Conservation (phyloP, 2,888 invertebrate species). For the Hydriomena furcata region DNA sequence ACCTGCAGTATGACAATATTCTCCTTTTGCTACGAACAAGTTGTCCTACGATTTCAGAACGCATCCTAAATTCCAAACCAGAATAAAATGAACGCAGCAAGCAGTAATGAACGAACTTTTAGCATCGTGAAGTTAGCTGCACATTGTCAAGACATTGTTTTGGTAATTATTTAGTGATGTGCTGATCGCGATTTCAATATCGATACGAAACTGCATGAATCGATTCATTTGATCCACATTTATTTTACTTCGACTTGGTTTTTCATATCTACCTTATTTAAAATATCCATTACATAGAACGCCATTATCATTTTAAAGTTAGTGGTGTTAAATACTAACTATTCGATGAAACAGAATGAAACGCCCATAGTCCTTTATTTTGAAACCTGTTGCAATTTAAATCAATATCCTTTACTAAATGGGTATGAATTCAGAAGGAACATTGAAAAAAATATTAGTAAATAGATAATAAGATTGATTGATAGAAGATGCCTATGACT, state of each 20-base stretch:
- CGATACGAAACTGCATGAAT: neutral
- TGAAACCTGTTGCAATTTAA: conserved; percentile 2
- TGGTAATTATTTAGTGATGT: conserved; percentile 13
- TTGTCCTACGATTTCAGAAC: neutral
- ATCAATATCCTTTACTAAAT: neutral
- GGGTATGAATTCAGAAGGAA: neutral
- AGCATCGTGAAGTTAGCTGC: conserved; percentile 9
- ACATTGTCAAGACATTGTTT: conserved; percentile 2
- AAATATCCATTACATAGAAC: neutral
- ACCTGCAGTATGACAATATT: too few species aligned
- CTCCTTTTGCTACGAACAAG: too few species aligned
- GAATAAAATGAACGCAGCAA: conserved; percentile 6
- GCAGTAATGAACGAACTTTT: too few species aligned
- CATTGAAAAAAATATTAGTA: too few species aligned
- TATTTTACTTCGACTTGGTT: neutral
- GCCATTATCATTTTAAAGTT: too few species aligned
- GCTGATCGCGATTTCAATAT: neutral
- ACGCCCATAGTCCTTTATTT: too few species aligned
- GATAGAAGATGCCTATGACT: too few species aligned
- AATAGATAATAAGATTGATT: too few species aligned
- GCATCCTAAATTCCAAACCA: neutral
- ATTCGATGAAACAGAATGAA: too few species aligned
- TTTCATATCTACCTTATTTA: neutral
- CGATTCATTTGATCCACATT: neutral
- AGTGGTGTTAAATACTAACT: too few species aligned